Evolutionary conservation across 2,888 invertebrate genomes (phyloP), one percentile per base, ranked within the genome.

Genomic region (Synanthedon andrenaeformis): DNA sequence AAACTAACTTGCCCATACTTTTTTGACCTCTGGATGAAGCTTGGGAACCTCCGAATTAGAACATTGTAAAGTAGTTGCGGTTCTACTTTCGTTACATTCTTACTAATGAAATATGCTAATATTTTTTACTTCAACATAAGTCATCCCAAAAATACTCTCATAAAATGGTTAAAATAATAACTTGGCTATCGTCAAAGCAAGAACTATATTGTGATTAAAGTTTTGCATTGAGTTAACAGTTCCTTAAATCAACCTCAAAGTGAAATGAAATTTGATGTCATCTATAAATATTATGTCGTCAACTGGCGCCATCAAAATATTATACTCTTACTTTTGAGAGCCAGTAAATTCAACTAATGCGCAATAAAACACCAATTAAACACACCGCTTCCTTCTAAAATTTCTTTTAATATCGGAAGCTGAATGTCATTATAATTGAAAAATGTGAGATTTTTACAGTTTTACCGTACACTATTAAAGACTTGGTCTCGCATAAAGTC

Each of bases 401-500:
- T 17, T 19, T 17, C 23, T 48, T 59, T 61, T 62, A 58, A 56
- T 57, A 61, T 66, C 72, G 72, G 73, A 74, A 69, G 67, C 58
- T 50, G n/a, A 54, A 52, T 50, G 60, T 61, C 57, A 58, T 64
- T 62, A 58, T 58, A 57, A 56, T 59, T 62, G 61, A 71, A 61
- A 63, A 63, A 72, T 66, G 74, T 72, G 72, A 66, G 70, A 71
- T 64, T 62, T 67, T 62, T 56, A 52, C 54, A 57, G 53, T 61
- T 65, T 67, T 61, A 67, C 65, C 64, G 66, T 66, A 57, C 52
- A 51, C 51, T 57, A 57, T 55, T 55, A 53, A 54, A 52, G 51
- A 55, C 56, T 57, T 56, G 50, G 54, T 53, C 52, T 56, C 56
- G 53, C 55, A 61, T 61, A 59, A 59, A 57, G 54, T 53, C 52